These are phyloP conservation scores for Acyrthosiphon pisum DNA, from an alignment of 1,140 invertebrate genomes.

Conservation along the genomic window DNA sequence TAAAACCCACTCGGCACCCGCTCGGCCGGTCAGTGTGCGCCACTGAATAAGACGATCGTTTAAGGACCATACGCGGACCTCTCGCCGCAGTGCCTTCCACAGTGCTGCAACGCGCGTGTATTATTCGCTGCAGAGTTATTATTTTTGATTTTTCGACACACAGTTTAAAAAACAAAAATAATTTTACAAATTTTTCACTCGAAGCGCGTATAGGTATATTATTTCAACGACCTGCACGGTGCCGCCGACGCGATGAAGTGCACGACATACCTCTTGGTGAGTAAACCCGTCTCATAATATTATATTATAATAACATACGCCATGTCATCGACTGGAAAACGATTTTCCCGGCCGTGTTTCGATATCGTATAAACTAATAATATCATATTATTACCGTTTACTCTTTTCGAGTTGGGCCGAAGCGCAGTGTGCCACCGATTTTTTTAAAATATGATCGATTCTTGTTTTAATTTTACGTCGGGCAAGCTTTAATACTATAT, in stretches of 20 bases:
- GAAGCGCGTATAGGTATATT: background rate
- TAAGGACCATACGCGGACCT: constrained; percentile 39
- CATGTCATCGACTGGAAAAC: background rate
- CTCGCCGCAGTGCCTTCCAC: background rate
- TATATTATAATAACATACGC: background rate
- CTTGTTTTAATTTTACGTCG: background rate
- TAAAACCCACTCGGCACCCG: constrained; percentile 35
- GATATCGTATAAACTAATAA: background rate
- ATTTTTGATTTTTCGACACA: constrained; percentile 4
- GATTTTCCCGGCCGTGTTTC: background rate
- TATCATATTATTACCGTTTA: background rate
- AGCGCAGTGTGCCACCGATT: background rate
- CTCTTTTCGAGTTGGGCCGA: background rate
- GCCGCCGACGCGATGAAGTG: background rate
- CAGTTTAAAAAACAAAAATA: constrained; percentile 10
- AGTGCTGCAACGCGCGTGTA: constrained; percentile 7
- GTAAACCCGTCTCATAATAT: background rate
- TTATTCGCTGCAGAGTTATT: background rate
- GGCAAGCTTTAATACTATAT: background rate
- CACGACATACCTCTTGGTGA: constrained; percentile 39
- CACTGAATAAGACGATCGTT: constrained; percentile 35
- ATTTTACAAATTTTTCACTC: background rate
- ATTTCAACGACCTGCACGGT: background rate
- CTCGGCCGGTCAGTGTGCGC: constrained; percentile 26
- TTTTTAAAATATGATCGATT: background rate